These are phyloP conservation scores for Triplophysa rosa DNA, from an alignment of 2,113 vertebrate species.

Conservation along the genomic window DNA sequence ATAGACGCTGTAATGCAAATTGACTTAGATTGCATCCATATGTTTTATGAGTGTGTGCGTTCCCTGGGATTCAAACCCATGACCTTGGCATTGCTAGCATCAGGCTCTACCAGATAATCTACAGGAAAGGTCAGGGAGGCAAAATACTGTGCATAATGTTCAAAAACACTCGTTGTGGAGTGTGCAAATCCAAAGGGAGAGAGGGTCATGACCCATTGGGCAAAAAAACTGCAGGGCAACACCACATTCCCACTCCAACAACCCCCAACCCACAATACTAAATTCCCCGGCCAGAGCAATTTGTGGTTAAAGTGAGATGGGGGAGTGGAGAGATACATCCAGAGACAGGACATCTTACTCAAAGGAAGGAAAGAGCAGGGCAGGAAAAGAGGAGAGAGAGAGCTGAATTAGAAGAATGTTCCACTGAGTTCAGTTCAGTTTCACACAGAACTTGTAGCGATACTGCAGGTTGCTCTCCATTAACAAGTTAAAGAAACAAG, in stretches of 20 bases:
- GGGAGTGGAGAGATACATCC: slow-evolving; percentile 45
- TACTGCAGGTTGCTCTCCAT: neutral
- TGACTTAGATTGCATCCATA: no score
- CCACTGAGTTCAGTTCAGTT: slow-evolving; percentile 44
- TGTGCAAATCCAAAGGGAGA: neutral
- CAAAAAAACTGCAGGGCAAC: neutral
- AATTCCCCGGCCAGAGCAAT: slow-evolving; percentile 37
- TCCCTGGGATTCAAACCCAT: no score
- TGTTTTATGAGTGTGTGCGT: no score
- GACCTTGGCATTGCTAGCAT: no score
- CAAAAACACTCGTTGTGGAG: no score
- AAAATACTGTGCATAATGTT: no score
- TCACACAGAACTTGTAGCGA: slow-evolving; percentile 28
- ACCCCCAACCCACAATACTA: slow-evolving; percentile 27
- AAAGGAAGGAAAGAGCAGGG: slow-evolving; percentile 69
- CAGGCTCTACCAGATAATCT: no score
- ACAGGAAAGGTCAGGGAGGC: no score
- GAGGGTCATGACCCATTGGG: neutral
- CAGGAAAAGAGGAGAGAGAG: slow-evolving; percentile 62
- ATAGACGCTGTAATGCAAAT: no score
- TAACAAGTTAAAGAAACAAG: neutral
- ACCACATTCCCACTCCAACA: neutral
- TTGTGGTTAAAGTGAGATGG: slow-evolving; percentile 57
- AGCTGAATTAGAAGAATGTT: slow-evolving; percentile 61
- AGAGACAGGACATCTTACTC: slow-evolving; percentile 57